Percentiles rank a stretch among this genome's conserved stretches.
phyloP scores from a whole-genome alignment of 2,888 invertebrate species.

The Drosophila picticornis region DNA sequence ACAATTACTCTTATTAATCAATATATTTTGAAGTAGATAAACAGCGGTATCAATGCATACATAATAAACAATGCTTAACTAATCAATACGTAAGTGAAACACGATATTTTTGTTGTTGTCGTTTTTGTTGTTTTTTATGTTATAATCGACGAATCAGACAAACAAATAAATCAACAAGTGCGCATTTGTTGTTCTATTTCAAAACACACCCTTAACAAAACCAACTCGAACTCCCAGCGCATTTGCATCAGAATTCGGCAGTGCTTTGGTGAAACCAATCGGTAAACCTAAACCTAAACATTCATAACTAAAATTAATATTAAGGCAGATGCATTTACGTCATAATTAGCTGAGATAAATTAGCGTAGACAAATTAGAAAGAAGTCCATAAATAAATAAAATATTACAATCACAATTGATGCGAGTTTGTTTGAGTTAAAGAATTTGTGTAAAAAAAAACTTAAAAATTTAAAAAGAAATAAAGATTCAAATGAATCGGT shows the following conservation, averaged over 20 bases:
- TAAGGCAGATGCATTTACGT: not conserved
- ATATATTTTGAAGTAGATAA: slow-evolving; percentile 14
- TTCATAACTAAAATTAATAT: not conserved
- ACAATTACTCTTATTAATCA: slow-evolving; percentile 27
- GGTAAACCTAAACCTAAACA: not conserved
- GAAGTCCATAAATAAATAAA: not conserved
- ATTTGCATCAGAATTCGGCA: slow-evolving; percentile 16
- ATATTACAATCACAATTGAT: not conserved
- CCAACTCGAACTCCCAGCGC: slow-evolving; percentile 12
- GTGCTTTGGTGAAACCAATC: slow-evolving; percentile 10
- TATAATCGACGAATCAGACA: slow-evolving; percentile 43
- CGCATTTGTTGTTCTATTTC: slow-evolving; percentile 31
- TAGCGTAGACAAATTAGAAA: not conserved
- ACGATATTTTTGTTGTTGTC: slow-evolving; percentile 29
- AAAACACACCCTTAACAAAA: slow-evolving; percentile 29
- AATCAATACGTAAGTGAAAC: slow-evolving; percentile 37
- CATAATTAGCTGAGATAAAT: not conserved
- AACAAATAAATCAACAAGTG: slow-evolving; percentile 35
- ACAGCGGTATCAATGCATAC: slow-evolving; percentile 24
- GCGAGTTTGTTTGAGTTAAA: not conserved
- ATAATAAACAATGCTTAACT: slow-evolving; percentile 37
- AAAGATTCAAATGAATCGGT: no score
- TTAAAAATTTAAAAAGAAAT: no score
- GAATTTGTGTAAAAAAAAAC: not conserved
- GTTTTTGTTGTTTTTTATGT: slow-evolving; percentile 10